Conservation (phyloP, 2,888 invertebrate genomes). For the Ennomos quercinarius region DNA sequence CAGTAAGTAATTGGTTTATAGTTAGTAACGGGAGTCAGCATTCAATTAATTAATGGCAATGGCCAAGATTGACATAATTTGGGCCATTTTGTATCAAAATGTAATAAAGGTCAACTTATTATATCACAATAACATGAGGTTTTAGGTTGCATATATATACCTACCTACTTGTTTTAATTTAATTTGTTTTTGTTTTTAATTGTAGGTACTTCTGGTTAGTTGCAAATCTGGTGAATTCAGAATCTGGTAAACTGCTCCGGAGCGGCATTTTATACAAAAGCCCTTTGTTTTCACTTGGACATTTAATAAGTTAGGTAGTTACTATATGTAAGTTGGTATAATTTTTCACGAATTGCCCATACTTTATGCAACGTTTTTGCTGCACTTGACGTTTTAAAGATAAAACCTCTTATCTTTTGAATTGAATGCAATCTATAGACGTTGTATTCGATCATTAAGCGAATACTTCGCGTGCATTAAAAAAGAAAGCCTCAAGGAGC, state of each 20-base stretch:
- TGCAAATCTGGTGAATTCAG: too few relatives aligned
- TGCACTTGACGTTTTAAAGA: conserved; percentile 21
- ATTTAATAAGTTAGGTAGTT: background rate
- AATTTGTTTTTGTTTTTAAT: too few relatives aligned
- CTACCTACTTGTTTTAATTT: too few relatives aligned
- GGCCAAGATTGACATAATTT: background rate
- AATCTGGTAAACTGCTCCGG: too few relatives aligned
- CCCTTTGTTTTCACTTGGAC: conserved; percentile 1
- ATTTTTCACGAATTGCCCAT: conserved; percentile 7
- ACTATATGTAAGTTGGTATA: too few relatives aligned
- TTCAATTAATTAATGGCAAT: conserved; percentile 19
- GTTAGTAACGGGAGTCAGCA: conserved; percentile 19
- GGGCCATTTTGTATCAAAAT: conserved; percentile 9
- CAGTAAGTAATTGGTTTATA: conserved; percentile 22
- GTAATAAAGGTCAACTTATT: conserved; percentile 4
- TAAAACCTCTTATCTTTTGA: conserved; percentile 46
- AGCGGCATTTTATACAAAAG: background rate
- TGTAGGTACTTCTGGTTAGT: too few relatives aligned
- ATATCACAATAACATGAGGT: conserved; percentile 1
- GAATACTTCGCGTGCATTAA: conserved; percentile 65
- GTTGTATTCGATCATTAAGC: conserved; percentile 68
- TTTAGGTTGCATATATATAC: too few relatives aligned
- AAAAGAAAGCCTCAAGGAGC: conserved; percentile 72
- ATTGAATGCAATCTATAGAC: conserved; percentile 63
- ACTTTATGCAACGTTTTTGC: conserved; percentile 20